Percentiles rank a stretch among this genome's conserved stretches.
Conservation (phyloP, 2,888 invertebrate genomes). For the Nycteola revayana region DNA sequence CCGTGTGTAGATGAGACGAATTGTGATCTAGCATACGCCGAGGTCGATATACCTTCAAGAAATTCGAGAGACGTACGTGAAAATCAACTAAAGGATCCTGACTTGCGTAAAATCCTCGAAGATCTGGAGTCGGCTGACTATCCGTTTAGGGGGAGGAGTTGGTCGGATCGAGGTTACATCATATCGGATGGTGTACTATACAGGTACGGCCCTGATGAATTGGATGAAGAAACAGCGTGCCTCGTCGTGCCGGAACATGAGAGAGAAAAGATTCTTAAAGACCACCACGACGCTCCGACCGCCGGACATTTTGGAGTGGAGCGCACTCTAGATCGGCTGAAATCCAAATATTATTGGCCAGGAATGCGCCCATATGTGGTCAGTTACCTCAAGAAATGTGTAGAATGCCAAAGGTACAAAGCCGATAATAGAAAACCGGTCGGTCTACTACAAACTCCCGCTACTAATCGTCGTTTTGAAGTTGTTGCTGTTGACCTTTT, state of each 20-base stretch:
- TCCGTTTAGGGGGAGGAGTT: constrained; percentile 1
- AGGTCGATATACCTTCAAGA: background rate
- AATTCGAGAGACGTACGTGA: background rate
- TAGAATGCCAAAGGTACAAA: constrained; percentile 6
- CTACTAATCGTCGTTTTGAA: too few species aligned
- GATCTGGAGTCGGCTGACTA: background rate
- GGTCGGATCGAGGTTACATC: background rate
- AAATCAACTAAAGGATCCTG: background rate
- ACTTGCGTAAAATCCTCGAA: background rate
- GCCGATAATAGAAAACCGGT: constrained; percentile 5
- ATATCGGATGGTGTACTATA: constrained; percentile 1
- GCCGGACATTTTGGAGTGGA: constrained; percentile 5
- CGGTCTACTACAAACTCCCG: constrained; percentile 5
- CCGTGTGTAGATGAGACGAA: background rate
- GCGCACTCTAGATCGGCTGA: background rate
- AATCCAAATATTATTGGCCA: constrained; percentile 2
- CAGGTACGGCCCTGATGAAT: background rate
- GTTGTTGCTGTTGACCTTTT: too few species aligned
- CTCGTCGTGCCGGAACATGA: constrained; percentile 4
- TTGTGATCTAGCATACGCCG: background rate
- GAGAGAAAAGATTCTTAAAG: background rate
- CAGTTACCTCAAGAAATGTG: background rate
- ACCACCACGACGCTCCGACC: constrained; percentile 5
- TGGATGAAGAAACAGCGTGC: background rate
- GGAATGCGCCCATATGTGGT: constrained; percentile 1